phyloP scores from a whole-genome alignment of 2,113 vertebrate species.

The Paradisaea rubra region DNA sequence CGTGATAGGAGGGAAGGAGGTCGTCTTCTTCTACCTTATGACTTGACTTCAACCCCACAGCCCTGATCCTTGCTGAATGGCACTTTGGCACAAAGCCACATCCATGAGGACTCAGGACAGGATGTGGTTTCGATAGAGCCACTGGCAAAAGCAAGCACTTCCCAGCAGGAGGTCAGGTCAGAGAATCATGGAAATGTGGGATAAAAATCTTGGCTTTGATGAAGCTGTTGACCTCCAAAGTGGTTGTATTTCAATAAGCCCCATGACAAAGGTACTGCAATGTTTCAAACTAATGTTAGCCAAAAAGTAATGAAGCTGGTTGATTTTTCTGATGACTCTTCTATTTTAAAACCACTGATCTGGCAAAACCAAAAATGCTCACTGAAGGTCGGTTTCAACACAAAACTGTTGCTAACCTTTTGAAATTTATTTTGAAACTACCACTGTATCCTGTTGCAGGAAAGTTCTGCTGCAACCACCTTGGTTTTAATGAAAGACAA shows the following conservation, averaged over 20 bases:
- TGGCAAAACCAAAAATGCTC: slow-evolving; percentile 1
- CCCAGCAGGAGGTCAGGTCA: slow-evolving; percentile 14
- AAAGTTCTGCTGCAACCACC: background rate
- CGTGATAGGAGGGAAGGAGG: background rate
- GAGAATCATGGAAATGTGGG: background rate
- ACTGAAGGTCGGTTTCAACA: background rate
- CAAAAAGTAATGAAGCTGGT: background rate
- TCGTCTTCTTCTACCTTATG: background rate
- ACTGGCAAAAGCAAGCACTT: background rate
- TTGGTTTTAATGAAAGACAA: background rate
- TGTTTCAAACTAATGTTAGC: background rate
- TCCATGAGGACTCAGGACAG: background rate
- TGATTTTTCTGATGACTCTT: background rate
- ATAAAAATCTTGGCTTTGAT: background rate
- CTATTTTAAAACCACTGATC: background rate
- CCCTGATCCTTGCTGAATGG: background rate
- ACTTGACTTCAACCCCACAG: background rate
- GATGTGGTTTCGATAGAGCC: slow-evolving; percentile 6
- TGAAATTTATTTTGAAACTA: background rate
- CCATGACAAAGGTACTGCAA: background rate
- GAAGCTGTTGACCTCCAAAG: background rate
- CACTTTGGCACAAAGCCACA: background rate
- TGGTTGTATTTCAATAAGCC: background rate
- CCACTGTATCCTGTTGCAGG: background rate
- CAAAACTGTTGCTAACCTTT: background rate